Evolutionary conservation across 1,140 invertebrate species (phyloP).

Genomic region (Saccostrea glomerata): DNA sequence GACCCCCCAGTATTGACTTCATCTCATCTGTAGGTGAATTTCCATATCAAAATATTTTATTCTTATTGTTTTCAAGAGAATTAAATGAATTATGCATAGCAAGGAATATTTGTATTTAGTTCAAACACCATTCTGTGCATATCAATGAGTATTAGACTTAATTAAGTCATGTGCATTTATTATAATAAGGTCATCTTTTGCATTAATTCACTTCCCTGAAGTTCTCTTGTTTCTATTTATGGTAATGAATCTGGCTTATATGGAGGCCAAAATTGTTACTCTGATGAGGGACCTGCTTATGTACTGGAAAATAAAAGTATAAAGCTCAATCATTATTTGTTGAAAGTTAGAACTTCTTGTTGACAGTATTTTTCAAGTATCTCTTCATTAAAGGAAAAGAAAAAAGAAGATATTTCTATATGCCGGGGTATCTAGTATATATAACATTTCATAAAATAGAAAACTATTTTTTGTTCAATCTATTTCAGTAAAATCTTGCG

Average conservation of each 20-base stretch:
- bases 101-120: not conserved
- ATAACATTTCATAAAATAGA: too few species aligned
- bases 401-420: too few species aligned
- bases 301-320: not conserved
- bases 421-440: too few species aligned
- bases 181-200: not conserved
- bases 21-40: not conserved
- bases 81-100: not conserved
- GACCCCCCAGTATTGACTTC: too few species aligned
- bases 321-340: too few species aligned
- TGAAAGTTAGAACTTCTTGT: too few species aligned
- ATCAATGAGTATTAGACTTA: constrained; percentile 2
- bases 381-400: too few species aligned
- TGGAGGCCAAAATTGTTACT: not conserved
- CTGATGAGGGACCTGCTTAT: not conserved
- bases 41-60: not conserved
- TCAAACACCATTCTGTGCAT: not conserved
- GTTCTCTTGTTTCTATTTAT: not conserved
- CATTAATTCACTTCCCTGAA: not conserved
- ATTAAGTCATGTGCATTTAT: constrained; percentile 6
- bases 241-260: not conserved
- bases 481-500: too few species aligned
- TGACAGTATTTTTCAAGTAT: too few species aligned
- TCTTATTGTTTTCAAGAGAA: not conserved
- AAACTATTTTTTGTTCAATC: too few species aligned